phyloP scores from a whole-genome alignment of 2,797 vertebrate species.

The Tadarida brasiliensis region DNA sequence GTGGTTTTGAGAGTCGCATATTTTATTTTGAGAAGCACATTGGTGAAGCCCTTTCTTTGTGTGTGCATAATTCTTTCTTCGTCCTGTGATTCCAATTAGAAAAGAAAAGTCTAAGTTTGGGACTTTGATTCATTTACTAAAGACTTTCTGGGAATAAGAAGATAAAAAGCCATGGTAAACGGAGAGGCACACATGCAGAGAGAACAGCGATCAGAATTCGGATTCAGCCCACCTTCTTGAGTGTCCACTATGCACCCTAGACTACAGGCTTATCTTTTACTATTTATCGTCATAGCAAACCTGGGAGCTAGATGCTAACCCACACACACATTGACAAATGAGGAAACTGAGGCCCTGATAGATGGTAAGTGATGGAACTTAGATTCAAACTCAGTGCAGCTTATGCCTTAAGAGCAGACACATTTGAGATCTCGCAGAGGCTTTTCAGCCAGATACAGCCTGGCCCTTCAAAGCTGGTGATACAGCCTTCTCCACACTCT shows the following conservation, averaged over 20 bases:
- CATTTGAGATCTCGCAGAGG: neutral
- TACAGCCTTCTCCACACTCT: neutral
- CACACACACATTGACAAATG: neutral
- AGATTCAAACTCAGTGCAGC: neutral
- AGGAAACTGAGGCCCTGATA: neutral
- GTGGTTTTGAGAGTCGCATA: neutral
- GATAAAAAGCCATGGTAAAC: neutral
- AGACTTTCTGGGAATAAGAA: neutral
- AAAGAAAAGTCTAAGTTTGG: neutral
- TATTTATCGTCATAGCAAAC: neutral
- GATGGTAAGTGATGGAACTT: neutral
- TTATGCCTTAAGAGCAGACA: neutral
- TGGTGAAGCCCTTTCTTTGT: neutral
- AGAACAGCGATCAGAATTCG: neutral
- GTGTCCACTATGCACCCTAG: too few relatives aligned
- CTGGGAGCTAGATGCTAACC: neutral
- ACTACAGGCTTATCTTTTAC: neutral
- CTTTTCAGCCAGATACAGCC: constrained; percentile 5
- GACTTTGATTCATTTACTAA: neutral
- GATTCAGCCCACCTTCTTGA: neutral
- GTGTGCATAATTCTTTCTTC: neutral
- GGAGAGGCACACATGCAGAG: neutral
- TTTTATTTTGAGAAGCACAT: neutral
- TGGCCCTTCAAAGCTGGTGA: neutral
- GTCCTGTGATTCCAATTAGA: neutral